These are phyloP conservation scores for Solenodon paradoxus DNA, from an alignment of 2,113 vertebrate species.

Conservation along the genomic window DNA sequence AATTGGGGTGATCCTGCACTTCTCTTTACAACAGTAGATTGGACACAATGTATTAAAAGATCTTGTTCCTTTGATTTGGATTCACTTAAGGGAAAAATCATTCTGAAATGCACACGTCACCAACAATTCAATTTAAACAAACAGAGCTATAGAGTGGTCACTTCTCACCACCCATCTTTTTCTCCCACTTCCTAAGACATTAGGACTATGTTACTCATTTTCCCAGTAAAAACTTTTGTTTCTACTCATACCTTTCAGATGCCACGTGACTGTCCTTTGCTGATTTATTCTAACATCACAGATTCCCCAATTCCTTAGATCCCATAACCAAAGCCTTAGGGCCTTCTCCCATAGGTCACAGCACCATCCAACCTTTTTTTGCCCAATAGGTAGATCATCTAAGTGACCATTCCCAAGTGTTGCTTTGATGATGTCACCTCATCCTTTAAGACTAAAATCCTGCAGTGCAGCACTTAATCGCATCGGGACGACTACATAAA, in stretches of 20 bases:
- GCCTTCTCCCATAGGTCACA: not conserved
- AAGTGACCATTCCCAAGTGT: not conserved
- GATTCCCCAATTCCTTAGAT: not conserved
- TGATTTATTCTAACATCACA: not conserved
- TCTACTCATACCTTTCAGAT: not conserved
- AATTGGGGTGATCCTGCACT: not conserved
- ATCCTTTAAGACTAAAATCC: not conserved
- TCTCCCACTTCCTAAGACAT: not conserved
- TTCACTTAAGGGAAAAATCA: not conserved
- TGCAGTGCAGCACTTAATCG: not conserved
- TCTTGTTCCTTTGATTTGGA: not conserved
- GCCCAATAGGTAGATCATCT: not conserved
- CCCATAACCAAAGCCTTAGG: not conserved
- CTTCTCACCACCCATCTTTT: not conserved
- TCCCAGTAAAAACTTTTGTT: not conserved
- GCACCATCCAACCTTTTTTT: not conserved
- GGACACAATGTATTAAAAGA: not conserved
- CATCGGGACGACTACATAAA: not conserved
- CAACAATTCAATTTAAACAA: not conserved
- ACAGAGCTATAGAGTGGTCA: not conserved
- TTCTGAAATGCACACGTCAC: not conserved
- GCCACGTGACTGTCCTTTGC: not conserved
- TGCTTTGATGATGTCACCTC: not conserved
- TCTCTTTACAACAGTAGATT: not conserved
- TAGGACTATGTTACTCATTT: not conserved